These are phyloP conservation scores for Mustela erminea DNA, from an alignment of 2,797 vertebrate genomes.

Conservation along the genomic window DNA sequence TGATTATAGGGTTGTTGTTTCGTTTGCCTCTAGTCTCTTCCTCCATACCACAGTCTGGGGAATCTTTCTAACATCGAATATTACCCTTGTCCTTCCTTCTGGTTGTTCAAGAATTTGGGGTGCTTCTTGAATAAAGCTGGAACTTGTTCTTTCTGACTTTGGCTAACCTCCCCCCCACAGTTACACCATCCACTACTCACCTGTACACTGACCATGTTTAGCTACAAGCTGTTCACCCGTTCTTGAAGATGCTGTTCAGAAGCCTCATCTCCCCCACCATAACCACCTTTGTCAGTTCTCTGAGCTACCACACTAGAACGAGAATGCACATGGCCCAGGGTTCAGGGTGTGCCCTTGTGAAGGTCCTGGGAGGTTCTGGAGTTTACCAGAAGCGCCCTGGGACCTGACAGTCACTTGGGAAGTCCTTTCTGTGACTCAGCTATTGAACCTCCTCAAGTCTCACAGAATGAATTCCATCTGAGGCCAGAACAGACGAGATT, in stretches of 20 bases:
- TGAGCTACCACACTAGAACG: not conserved
- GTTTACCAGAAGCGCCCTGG: not conserved
- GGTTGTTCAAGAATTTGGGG: not conserved
- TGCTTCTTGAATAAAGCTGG: not conserved
- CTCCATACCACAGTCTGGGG: not conserved
- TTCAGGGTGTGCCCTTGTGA: not conserved
- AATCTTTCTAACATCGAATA: not conserved
- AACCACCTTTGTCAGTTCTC: not conserved
- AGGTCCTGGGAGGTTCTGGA: not conserved
- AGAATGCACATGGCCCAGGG: not conserved
- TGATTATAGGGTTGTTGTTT: not conserved
- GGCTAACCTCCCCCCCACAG: not conserved
- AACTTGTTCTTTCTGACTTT: not conserved
- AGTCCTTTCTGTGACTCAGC: slow-evolving; percentile 36
- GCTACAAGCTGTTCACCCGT: too few relatives aligned
- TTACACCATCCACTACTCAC: not conserved
- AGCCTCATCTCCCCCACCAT: not conserved
- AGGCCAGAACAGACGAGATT: not conserved
- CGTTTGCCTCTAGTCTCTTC: not conserved
- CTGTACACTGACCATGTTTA: not conserved
- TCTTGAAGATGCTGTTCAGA: not conserved
- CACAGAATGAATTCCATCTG: not conserved
- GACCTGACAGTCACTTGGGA: slow-evolving; percentile 39
- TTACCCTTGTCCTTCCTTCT: not conserved
- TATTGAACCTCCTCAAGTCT: not conserved